Base-by-base conservation (phyloP, 2,797 vertebrate species). In the Mallotus villosus region DNA sequence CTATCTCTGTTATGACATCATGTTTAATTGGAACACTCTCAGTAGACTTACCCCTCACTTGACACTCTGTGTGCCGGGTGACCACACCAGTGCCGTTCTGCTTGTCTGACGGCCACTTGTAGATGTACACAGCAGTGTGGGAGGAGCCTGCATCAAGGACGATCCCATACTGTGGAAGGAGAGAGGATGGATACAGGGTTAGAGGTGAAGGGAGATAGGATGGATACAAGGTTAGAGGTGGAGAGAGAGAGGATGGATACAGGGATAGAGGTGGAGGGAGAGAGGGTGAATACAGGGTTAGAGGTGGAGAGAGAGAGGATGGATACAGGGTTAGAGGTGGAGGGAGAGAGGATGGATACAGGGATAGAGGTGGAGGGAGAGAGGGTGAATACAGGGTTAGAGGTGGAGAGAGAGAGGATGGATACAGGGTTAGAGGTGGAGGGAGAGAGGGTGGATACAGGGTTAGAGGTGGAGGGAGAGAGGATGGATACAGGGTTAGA, bases 61-160 rank as follows among this genome's bases (percentile, higher is more conserved):
- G 84, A 55, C 96, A 97, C 76, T 94, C 90, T 5, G 79, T 78
- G 76, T 92, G 93, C 86, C 97, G 95, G 49, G 91, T 95, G 80
- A 97, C 94, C 66, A 97, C 87, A 0, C 95, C 96, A 0, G 96
- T 97, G 74, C 91, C 67, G 0, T 97, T 97, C 67, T 94, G 89
- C 79, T 96, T 97, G 85, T 96, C 92, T 2, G 91, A 91, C 0
- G 92, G 94, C 96, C 96, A 97, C 81, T 95, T 91, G 65, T 97
- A 97, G 61, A 97, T 83, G 58, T 91, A 96, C 78, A 95, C 81
- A 17, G 94, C 85, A 0, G 96, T 96, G 89, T 97, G 95, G 0
- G 96, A 96, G 0, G 95, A 97, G 57, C 96, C 96, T 0, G 96
- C 96, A 11, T 97, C 96, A 77, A 96, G 84, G 62, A 97, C 95